phyloP scores from a whole-genome alignment of 2,888 invertebrate species.

The Ochropacha duplaris region DNA sequence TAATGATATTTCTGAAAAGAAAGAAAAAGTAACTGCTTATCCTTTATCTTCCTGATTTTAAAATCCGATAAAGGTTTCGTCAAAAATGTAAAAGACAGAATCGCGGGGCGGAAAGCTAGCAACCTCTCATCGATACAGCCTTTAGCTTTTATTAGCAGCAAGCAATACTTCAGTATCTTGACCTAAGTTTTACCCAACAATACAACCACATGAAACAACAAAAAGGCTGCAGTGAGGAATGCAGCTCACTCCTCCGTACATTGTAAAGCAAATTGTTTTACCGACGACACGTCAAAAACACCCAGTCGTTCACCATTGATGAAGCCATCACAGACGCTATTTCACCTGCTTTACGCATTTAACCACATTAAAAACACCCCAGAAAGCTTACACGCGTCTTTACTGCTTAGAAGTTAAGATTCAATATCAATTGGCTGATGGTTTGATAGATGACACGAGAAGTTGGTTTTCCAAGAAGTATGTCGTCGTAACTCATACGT shows the following conservation, averaged over 20 bases:
- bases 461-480: conserved; percentile 53
- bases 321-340: conserved; percentile 73
- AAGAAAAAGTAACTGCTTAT: too few species aligned
- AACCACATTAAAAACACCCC: conserved; percentile 23
- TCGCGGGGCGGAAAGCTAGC: too few species aligned
- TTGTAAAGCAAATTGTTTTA: conserved; percentile 77
- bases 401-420: conserved; percentile 18
- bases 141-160: background rate
- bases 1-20: too few species aligned
- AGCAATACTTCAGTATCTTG: background rate
- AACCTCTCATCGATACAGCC: background rate
- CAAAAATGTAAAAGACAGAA: too few species aligned
- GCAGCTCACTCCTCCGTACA: conserved; percentile 43
- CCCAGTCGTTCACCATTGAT: conserved; percentile 66
- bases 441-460: background rate
- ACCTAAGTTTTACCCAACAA: background rate
- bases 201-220: background rate
- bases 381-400: conserved; percentile 1
- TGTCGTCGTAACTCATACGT: conserved; percentile 72
- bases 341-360: conserved; percentile 61
- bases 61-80: too few species aligned
- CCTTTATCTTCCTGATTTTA: too few species aligned
- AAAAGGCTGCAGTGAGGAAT: conserved; percentile 24
- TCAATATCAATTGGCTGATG: conserved; percentile 12
- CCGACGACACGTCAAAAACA: conserved; percentile 67